These are phyloP conservation scores for Drosophila helvetica DNA, from an alignment of 2,888 invertebrate genomes.

Conservation along the genomic window DNA sequence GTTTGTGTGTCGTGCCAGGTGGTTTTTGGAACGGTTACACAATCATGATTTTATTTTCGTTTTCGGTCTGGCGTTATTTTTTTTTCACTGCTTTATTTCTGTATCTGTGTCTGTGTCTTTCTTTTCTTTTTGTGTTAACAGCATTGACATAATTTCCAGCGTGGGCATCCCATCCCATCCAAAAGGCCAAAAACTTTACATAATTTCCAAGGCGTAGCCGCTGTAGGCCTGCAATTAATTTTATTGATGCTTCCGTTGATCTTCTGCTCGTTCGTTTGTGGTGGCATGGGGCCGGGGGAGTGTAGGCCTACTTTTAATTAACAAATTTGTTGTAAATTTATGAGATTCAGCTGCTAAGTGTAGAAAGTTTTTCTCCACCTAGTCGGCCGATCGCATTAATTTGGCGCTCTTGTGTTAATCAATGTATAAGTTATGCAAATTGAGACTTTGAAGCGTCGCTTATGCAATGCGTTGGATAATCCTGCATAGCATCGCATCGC, in stretches of 20 bases:
- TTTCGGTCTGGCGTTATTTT: constrained; percentile 34
- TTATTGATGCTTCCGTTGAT: constrained; percentile 28
- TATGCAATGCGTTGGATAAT: constrained; percentile 59
- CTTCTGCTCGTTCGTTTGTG: background rate
- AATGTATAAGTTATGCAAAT: constrained; percentile 69
- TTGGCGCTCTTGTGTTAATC: constrained; percentile 64
- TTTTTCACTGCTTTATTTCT: constrained; percentile 3
- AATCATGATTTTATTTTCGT: constrained; percentile 70
- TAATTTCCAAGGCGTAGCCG: constrained; percentile 44
- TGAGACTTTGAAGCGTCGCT: constrained; percentile 35
- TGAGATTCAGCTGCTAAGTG: constrained; percentile 45
- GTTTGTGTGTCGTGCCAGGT: constrained; percentile 76
- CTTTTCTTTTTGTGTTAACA: constrained; percentile 49
- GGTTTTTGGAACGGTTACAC: constrained; percentile 74
- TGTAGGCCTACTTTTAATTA: constrained; percentile 36
- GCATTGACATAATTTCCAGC: constrained; percentile 55
- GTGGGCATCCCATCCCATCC: constrained; percentile 44
- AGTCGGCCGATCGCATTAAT: constrained; percentile 37
- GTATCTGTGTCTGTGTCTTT: constrained; percentile 15
- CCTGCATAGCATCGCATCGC: constrained; percentile 4
- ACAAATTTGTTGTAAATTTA: constrained; percentile 29
- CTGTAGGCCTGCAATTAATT: constrained; percentile 48
- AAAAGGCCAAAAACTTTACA: constrained; percentile 32
- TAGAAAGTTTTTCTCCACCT: constrained; percentile 60
- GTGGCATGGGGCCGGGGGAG: background rate